Evolutionary conservation across 1,140 invertebrate genomes (phyloP), one percentile per base, ranked within the genome.

Genomic region (Aphelinus certus): DNA sequence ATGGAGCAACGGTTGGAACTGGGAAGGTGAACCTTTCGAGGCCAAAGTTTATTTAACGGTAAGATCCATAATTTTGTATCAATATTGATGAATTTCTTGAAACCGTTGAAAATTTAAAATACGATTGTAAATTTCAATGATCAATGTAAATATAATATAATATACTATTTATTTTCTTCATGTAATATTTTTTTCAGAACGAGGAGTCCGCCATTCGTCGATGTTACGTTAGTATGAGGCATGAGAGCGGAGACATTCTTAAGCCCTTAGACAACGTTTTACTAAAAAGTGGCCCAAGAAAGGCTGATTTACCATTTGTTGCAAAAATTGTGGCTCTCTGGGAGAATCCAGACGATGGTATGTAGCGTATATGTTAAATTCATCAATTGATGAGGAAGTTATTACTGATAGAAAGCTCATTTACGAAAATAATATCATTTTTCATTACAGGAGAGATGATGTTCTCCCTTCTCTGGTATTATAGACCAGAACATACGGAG

Each of bases 381-480:
- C 26, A 26, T 26, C 26, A 26, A 26, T 26, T 26, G 26, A 26
- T 26, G 26, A 26, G 26, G 26, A 26, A 26, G 26, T 26, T 26
- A 26, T 26, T 26, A 26, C 26, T 26, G 26, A 26, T 26, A 26
- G 26, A 26, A 26, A 26, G 26, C 26, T 26, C 26, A 26, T 26
- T 26, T 26, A 26, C 26, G 26, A 26, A 26, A 26, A 26, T 26
- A 26, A 26, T 26, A 26, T 26, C 26, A 26, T 53, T 9, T 9
- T 4, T 53, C 51, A 53, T 6, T 53, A 4, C 86, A 97, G 96
- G 95, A 71, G 96, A 98, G 87, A 97, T 98, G 95, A 98, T 97
- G 95, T 95, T 98, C 89, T 97, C 95, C 1, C 88, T 98, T 67
- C 88, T 98, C 64, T 98, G 97, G 97, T 99, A 98, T 89, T 99